Evolutionary conservation across 2,113 vertebrate species (phyloP).

Genomic region (Hydropotes inermis): DNA sequence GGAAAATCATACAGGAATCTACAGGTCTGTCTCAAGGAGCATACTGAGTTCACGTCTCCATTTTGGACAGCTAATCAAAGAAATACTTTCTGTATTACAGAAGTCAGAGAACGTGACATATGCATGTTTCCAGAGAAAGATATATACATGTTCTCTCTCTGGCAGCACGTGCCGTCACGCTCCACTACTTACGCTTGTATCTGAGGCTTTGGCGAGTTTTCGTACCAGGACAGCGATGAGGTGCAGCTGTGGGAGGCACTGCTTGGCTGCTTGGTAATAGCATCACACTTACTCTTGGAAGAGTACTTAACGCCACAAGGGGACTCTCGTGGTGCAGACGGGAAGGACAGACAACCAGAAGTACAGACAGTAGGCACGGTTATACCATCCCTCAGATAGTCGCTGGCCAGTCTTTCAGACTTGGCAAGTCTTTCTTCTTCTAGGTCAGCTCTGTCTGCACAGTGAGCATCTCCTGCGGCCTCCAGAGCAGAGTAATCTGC

Average conservation of each 20-base stretch:
- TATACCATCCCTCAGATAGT: constrained; percentile 71
- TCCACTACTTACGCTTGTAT: constrained; percentile 92
- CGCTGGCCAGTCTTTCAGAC: constrained; percentile 76
- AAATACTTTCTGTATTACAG: neutral
- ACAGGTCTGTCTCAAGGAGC: neutral
- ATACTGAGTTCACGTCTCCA: neutral
- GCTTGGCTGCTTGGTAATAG: constrained; percentile 84
- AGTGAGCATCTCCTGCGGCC: constrained; percentile 78
- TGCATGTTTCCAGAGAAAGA: neutral
- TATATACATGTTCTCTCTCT: neutral
- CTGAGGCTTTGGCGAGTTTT: constrained; percentile 89
- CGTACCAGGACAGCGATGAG: constrained; percentile 89
- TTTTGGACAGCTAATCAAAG: constrained; percentile 12
- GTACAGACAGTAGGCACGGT: constrained; percentile 80
- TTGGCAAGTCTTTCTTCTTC: constrained; percentile 71
- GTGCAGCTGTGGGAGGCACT: constrained; percentile 75
- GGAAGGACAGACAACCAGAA: constrained; percentile 84
- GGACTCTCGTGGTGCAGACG: constrained; percentile 83
- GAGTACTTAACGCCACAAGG: constrained; percentile 80
- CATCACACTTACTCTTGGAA: constrained; percentile 81
- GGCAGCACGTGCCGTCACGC: neutral
- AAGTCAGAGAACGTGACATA: neutral
- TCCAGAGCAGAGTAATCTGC: constrained; percentile 85
- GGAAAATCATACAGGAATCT: neutral
- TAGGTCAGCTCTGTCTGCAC: constrained; percentile 61